phyloP scores from a whole-genome alignment of 2,888 invertebrate genomes.

The Cerceris ruficornis region DNA sequence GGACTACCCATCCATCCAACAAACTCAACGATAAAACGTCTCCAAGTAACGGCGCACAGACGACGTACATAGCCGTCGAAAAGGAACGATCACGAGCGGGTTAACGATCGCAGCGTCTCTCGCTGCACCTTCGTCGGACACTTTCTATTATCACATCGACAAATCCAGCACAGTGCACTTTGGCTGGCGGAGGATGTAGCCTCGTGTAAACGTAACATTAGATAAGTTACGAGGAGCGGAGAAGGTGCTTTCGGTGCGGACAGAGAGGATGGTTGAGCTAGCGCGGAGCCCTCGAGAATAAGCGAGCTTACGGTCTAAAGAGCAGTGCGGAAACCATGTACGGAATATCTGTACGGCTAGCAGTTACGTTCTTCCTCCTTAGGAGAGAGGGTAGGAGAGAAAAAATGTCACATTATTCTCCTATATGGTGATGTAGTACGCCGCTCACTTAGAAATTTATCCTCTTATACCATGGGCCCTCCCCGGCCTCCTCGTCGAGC shows the following conservation, averaged over 20 bases:
- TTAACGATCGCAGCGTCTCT: slow-evolving; percentile 46
- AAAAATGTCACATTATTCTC: slow-evolving; percentile 79
- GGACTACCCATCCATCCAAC: no score
- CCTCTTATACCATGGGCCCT: slow-evolving; percentile 53
- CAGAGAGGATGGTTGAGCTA: background rate
- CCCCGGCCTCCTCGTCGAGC: slow-evolving; percentile 31
- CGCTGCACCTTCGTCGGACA: slow-evolving; percentile 39
- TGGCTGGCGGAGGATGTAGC: slow-evolving; percentile 32
- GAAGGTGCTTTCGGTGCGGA: slow-evolving; percentile 30
- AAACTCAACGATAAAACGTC: no score
- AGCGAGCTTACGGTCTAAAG: slow-evolving; percentile 50
- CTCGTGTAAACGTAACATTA: slow-evolving; percentile 65
- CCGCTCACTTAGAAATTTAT: slow-evolving; percentile 76
- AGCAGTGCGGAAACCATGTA: slow-evolving; percentile 68
- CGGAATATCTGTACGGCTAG: slow-evolving; percentile 71
- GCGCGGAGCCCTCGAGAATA: slow-evolving; percentile 37
- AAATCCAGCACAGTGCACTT: slow-evolving; percentile 52
- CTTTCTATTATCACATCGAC: slow-evolving; percentile 69
- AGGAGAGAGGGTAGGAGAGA: slow-evolving; percentile 59
- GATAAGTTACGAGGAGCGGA: slow-evolving; percentile 61
- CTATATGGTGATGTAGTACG: slow-evolving; percentile 77
- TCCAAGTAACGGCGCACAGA: no score
- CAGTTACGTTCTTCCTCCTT: slow-evolving; percentile 66
- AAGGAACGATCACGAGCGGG: slow-evolving; percentile 42
- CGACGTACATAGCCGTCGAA: slow-evolving; percentile 16